These are phyloP conservation scores for Henricia sp. DNA, from an alignment of 53 echinoderm and acorn worm species.

Conservation along the genomic window DNA sequence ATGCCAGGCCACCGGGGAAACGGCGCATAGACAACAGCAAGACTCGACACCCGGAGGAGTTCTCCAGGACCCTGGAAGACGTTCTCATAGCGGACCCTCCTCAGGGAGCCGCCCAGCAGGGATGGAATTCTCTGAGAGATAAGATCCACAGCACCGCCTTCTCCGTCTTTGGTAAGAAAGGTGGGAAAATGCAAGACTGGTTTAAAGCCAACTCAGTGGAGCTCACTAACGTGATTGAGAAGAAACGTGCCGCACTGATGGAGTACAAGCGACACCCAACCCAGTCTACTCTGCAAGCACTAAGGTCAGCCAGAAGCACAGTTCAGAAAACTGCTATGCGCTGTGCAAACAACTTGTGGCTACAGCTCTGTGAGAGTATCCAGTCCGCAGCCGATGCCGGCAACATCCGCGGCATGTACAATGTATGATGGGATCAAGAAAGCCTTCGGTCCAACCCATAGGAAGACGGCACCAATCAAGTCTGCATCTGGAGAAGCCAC, in stretches of 20 bases:
- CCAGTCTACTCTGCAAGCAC: neutral
- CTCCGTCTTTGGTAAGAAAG: conserved; percentile 17
- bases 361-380: neutral
- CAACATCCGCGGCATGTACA: no score
- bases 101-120: neutral
- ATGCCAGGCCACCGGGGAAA: neutral
- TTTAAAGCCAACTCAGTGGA: neutral
- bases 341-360: neutral
- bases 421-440: conserved; percentile 20
- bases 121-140: neutral
- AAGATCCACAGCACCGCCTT: conserved; percentile 9
- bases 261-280: no score
- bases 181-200: neutral
- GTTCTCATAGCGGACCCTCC: neutral
- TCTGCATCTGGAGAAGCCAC: neutral
- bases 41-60: neutral
- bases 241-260: neutral
- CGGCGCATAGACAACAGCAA: neutral
- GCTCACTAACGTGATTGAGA: neutral
- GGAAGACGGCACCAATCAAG: conserved; percentile 11
- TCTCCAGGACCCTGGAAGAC: neutral
- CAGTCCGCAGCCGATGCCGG: neutral
- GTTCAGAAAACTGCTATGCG: neutral
- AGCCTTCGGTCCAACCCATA: neutral
- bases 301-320: neutral